Evolutionary conservation across 2,888 invertebrate genomes (phyloP).

Genomic region (Tipula vernalis): DNA sequence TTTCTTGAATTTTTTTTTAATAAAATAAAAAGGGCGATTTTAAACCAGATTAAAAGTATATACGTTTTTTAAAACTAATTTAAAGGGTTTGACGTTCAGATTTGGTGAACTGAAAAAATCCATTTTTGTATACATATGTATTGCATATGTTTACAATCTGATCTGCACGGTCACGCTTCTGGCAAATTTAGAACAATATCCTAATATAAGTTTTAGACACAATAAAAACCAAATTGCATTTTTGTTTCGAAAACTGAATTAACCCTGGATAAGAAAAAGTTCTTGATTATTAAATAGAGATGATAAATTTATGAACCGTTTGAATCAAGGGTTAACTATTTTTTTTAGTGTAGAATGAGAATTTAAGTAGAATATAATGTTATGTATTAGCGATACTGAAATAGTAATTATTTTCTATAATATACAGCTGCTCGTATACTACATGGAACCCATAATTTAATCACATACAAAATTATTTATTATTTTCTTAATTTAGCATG

Average conservation of each 20-base stretch:
- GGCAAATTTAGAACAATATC: not conserved
- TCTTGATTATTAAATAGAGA: not conserved
- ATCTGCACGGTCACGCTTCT: not conserved
- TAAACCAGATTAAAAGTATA: not conserved
- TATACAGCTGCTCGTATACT: not conserved
- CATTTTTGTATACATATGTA: not conserved
- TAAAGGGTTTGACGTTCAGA: not conserved
- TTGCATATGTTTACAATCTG: not conserved
- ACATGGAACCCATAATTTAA: not conserved
- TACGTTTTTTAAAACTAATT: not conserved
- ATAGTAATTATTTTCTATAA: not conserved
- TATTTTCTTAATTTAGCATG: not conserved
- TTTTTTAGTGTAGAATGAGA: not conserved
- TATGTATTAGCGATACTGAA: not conserved
- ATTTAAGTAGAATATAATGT: not conserved
- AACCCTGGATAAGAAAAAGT: not conserved
- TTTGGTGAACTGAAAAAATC: not conserved
- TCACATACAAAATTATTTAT: not conserved
- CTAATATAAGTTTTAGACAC: not conserved
- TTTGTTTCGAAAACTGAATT: not conserved
- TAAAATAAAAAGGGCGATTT: not conserved
- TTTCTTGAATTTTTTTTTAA: not conserved
- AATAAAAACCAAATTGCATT: not conserved
- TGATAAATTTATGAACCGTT: not conserved
- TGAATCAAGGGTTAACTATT: not conserved